Percentiles rank a stretch among this genome's conserved stretches.
These are phyloP conservation scores for Tribolium madens DNA, from an alignment of 1,140 invertebrate species.

Conservation along the genomic window DNA sequence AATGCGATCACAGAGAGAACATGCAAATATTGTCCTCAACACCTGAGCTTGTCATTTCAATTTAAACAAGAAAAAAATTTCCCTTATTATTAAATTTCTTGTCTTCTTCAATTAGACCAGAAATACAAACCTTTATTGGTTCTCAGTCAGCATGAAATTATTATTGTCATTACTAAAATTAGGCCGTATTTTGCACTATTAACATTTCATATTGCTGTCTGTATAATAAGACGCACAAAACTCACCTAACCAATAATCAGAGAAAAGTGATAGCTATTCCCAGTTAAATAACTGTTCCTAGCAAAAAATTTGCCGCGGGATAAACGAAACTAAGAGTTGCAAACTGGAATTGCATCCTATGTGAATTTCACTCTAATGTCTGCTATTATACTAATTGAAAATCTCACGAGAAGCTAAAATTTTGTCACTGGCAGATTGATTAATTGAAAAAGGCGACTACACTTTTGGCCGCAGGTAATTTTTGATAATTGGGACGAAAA, in stretches of 20 bases:
- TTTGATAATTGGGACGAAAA: no score
- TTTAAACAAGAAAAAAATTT: constrained; percentile 15
- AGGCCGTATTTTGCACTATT: neutral
- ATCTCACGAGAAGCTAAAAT: no score
- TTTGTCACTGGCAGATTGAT: no score
- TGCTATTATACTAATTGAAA: neutral
- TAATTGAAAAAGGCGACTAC: no score
- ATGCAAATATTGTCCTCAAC: constrained; percentile 24
- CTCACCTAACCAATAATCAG: neutral
- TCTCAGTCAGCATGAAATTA: constrained; percentile 7
- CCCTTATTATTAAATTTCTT: neutral
- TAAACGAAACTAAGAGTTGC: constrained; percentile 32
- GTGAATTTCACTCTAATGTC: neutral
- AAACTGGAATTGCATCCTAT: neutral
- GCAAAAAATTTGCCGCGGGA: constrained; percentile 7
- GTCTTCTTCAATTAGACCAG: neutral
- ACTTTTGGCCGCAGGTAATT: no score
- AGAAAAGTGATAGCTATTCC: constrained; percentile 19
- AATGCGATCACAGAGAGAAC: constrained; percentile 21
- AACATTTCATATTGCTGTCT: neutral
- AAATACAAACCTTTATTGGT: constrained; percentile 3
- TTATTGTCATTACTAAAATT: neutral
- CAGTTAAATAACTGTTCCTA: constrained; percentile 27
- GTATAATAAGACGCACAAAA: neutral
- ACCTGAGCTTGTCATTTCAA: constrained; percentile 13